Percentiles rank a stretch among this genome's conserved stretches.
phyloP scores from a whole-genome alignment of 2,797 vertebrate species.

The Rhadinocentrus ornatus region DNA sequence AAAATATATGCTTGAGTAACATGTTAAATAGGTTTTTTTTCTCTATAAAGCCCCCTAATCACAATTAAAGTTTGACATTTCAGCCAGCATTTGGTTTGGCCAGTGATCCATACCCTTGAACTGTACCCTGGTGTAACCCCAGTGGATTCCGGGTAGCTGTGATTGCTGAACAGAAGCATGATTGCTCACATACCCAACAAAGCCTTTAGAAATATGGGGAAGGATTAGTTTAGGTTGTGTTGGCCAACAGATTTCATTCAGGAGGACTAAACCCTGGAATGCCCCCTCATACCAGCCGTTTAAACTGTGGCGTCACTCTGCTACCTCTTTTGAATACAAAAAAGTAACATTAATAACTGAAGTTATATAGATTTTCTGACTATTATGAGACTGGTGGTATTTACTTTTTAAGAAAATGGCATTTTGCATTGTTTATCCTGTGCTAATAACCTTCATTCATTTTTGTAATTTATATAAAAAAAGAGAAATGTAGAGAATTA shows the following conservation, averaged over 20 bases:
- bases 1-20: not conserved
- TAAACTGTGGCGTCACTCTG: constrained; percentile 46
- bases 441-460: too few species aligned
- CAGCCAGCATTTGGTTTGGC: constrained; percentile 12
- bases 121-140: constrained; percentile 52
- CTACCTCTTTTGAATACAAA: constrained; percentile 38
- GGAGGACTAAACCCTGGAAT: constrained; percentile 73
- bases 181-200: constrained; percentile 77
- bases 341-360: constrained; percentile 27
- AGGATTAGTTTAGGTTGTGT: constrained; percentile 70
- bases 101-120: constrained; percentile 54
- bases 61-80: constrained; percentile 20
- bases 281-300: constrained; percentile 52
- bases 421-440: too few species aligned
- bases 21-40: not conserved
- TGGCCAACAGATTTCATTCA: constrained; percentile 70
- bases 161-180: constrained; percentile 65
- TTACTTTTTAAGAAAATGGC: not conserved
- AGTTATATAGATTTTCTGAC: constrained; percentile 6
- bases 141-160: constrained; percentile 50
- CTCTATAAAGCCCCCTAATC: not conserved
- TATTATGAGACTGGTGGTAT: not conserved
- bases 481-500: not conserved
- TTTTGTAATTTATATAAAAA: too few species aligned
- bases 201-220: constrained; percentile 75